Conservation (phyloP, 2,888 invertebrate species). For the Adelphocoris suturalis region DNA sequence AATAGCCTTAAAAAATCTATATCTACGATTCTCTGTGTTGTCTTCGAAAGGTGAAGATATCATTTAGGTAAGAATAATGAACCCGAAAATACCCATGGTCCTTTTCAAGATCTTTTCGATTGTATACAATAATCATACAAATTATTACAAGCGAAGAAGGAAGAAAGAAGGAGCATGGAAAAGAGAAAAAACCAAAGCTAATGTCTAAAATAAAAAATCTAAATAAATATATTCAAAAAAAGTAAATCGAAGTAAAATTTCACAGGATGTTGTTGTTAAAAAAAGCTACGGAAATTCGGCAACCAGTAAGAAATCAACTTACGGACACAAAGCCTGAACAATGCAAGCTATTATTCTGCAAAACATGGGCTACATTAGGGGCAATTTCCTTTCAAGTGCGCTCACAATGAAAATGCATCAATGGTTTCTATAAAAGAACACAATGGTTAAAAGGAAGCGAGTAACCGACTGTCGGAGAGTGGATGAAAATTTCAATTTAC, state of each 20-base stretch:
- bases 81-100: background rate
- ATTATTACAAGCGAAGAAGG: conserved; percentile 56
- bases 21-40: background rate
- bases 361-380: conserved; percentile 65
- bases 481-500: too few relatives aligned
- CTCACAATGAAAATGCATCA: conserved; percentile 61
- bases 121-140: background rate
- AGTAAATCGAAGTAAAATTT: conserved; percentile 13
- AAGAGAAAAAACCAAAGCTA: conserved; percentile 53
- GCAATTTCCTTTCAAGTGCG: conserved; percentile 47
- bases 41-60: background rate
- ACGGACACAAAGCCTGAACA: conserved; percentile 71
- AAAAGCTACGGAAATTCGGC: conserved; percentile 64
- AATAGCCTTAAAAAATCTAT: conserved; percentile 32
- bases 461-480: background rate
- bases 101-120: background rate
- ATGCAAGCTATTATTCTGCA: conserved; percentile 72
- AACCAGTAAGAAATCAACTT: conserved; percentile 68
- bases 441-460: conserved; percentile 4
- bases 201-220: conserved; percentile 45
- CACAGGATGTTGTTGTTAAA: conserved; percentile 28
- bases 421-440: conserved; percentile 42
- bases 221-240: conserved; percentile 26
- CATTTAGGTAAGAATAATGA: background rate
- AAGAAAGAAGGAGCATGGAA: conserved; percentile 20